Evolutionary conservation across 2,797 vertebrate genomes (phyloP), one percentile per base, ranked within the genome.

Genomic region (Smutsia gigantea): DNA sequence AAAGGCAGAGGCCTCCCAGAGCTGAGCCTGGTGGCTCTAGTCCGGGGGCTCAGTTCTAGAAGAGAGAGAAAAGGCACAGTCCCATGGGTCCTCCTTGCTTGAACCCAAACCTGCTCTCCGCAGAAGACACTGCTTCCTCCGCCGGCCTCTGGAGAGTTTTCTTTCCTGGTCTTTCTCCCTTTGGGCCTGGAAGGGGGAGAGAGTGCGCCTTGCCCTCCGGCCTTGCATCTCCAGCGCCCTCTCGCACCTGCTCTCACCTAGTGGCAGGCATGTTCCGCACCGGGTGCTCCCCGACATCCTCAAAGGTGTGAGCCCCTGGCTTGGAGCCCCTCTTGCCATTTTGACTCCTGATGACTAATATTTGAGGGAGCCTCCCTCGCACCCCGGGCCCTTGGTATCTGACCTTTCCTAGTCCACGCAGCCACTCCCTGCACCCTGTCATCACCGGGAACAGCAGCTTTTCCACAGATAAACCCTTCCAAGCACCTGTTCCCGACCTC

Each of bases 261-360:
- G 29, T 1, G 4, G 68, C 12, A 37, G 66, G 25, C 18, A 37
- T 53, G 39, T 61, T 7, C 71, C 14, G 21, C 57, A 27, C 42
- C 14, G 39, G 57, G 37, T 4, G 9, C 4, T 31, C 7, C 42
- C 51, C 34, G 34, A 42, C n/a, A 31, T 21, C 55, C 72, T 51
- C 6, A 23, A 19, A 77, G 37, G 23, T 0, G 0, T 7, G 39
- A 9, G 31, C 18, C 39, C 15, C 10, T 64, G 49, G 34, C 69
- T 63, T 1, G 0, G 27, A 25, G 25, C 57, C 21, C 42, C 8
- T 77, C 1, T 15, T 7, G 0, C 46, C 49, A 69, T 29, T 46
- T n/a, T 72, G 57, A 27, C 18, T 69, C 27, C 39, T 5, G 27
- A 34, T 39, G 68, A 31, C 46, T 59, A 3, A 37, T 31, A 37